phyloP scores from a whole-genome alignment of 2,888 invertebrate genomes.

The Eupithecia subumbrata region DNA sequence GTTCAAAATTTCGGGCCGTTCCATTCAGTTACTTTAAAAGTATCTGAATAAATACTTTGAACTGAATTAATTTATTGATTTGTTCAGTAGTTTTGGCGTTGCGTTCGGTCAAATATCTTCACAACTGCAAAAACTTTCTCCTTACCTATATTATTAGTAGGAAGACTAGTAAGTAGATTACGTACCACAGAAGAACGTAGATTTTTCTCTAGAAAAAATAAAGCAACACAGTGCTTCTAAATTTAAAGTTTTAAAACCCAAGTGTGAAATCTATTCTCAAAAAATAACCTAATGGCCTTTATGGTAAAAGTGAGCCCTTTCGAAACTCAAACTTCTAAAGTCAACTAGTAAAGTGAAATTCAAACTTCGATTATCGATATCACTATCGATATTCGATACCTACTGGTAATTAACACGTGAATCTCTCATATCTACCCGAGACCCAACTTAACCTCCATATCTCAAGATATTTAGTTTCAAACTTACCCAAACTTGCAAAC shows the following conservation, averaged over 20 bases:
- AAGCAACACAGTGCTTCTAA: background rate
- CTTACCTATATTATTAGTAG: no score
- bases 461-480: constrained; percentile 30
- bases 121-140: no score
- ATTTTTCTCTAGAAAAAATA: background rate
- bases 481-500: constrained; percentile 30
- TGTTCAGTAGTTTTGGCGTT: no score
- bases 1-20: no score
- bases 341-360: constrained; percentile 17
- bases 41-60: no score
- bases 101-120: no score
- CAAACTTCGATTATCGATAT: constrained; percentile 11
- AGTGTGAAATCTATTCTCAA: background rate
- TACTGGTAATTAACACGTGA: constrained; percentile 29
- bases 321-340: constrained; percentile 7
- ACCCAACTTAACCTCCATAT: constrained; percentile 31
- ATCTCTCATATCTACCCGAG: constrained; percentile 32
- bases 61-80: no score
- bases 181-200: no score
- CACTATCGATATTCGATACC: background rate
- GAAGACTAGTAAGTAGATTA: no score
- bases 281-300: background rate
- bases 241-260: background rate
- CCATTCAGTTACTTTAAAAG: no score
- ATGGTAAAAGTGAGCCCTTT: background rate